These are phyloP conservation scores for Drosophila paranaensis DNA, from an alignment of 2,888 invertebrate species.

Conservation along the genomic window DNA sequence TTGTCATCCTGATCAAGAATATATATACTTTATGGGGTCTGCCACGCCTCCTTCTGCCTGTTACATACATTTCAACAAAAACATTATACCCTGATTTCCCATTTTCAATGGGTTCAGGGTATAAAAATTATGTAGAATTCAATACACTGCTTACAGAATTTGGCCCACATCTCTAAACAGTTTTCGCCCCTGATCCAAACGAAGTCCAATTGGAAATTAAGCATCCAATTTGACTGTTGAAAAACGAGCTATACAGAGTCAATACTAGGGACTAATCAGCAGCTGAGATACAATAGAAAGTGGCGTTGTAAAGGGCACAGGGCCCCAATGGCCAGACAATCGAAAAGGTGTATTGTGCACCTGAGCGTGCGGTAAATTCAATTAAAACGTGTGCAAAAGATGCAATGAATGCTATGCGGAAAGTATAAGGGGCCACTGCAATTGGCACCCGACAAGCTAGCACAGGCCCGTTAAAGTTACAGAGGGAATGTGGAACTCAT, in stretches of 20 bases:
- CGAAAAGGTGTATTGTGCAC: conserved; percentile 45
- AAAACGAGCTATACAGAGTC: conserved; percentile 24
- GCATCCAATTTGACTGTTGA: conserved; percentile 55
- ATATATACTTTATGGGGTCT: too few species aligned
- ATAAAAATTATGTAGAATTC: too few species aligned
- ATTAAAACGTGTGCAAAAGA: conserved; percentile 53
- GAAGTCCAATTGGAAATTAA: conserved; percentile 11
- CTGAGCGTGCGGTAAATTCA: conserved; percentile 60
- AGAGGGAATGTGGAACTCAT: conserved; percentile 22
- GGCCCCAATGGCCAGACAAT: conserved; percentile 5
- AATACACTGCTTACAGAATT: too few species aligned
- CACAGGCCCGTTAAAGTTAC: conserved; percentile 7
- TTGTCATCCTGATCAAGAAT: too few species aligned
- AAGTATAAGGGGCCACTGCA: conserved; percentile 21
- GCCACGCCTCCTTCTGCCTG: too few species aligned
- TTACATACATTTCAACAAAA: too few species aligned
- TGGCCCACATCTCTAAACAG: too few species aligned
- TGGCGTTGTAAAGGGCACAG: conserved; percentile 9
- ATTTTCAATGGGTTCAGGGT: too few species aligned
- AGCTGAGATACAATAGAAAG: conserved; percentile 24
- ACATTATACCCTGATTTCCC: too few species aligned
- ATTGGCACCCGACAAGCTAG: conserved; percentile 38
- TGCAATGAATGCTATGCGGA: neutral
- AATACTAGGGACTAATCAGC: conserved; percentile 57
- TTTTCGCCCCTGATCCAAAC: neutral